These are phyloP conservation scores for Aurelia aurita complex sp. Pacific DNA, from an alignment of 30 jellyfish, hydroid and myxozoan genomes.

Conservation along the genomic window DNA sequence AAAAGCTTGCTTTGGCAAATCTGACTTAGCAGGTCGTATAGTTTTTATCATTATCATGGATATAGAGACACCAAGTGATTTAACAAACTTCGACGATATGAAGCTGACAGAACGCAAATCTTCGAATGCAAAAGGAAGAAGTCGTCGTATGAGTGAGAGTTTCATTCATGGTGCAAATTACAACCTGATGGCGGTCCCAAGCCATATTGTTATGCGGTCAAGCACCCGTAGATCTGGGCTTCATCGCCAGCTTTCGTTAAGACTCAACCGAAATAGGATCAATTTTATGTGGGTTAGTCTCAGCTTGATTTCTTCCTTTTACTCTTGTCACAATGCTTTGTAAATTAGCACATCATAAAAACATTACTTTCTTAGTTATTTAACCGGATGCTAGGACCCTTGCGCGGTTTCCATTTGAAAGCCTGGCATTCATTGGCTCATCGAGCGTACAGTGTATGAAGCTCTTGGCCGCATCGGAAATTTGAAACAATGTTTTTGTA, in stretches of 20 bases:
- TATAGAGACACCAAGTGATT: neutral
- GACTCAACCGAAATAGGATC: conserved; percentile 54
- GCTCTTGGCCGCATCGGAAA: no score
- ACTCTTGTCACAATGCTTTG: neutral
- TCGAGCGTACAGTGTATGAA: no score
- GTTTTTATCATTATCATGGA: neutral
- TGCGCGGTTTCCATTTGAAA: no score
- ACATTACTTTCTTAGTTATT: no score
- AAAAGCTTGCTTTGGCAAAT: no score
- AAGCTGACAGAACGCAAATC: conserved; percentile 15
- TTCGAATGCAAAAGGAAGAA: neutral
- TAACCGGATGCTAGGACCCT: no score
- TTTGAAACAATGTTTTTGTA: no score
- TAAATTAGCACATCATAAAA: no score
- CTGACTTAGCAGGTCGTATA: no score
- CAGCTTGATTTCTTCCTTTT: neutral
- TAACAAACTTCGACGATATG: conserved; percentile 22
- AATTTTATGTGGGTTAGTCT: conserved; percentile 52
- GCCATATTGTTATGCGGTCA: conserved; percentile 22
- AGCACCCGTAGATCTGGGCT: conserved; percentile 41
- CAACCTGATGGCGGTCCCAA: conserved; percentile 1
- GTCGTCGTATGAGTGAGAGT: conserved; percentile 53
- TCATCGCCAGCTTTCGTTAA: conserved; percentile 61
- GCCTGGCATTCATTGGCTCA: no score
- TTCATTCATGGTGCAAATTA: conserved; percentile 7